Evolutionary conservation across 2,888 invertebrate species (phyloP), one percentile per base, ranked within the genome.

Genomic region (Drosophila acutilabella): DNA sequence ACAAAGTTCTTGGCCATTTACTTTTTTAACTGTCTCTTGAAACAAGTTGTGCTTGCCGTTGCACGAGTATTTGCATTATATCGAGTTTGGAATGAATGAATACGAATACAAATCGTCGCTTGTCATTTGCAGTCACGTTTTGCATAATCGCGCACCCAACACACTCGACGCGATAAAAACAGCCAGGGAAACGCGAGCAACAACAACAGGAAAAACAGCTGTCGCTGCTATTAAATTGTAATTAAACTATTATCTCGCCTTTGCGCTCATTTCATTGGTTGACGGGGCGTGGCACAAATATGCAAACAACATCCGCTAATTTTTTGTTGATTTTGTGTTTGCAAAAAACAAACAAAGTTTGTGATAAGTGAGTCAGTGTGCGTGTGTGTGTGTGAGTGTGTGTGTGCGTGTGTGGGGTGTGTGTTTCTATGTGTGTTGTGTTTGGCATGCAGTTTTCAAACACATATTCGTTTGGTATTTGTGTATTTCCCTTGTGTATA

Each of bases 191-290:
- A 68, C 71, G 79, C 79, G 62, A 56, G 36, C 38, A 30, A n/a
- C 54, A 41, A 42, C 59, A 58, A 14, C 54, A 38, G 16, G 36
- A 40, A 16, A 51, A 45, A 16, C 53, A 51, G 16, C 44, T 70
- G 69, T 72, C 68, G 64, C 56, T 59, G 74, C 71, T 66, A 83
- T 83, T 82, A 78, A 75, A 73, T 67, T 78, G 84, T 72, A 83
- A 83, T 85, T 87, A 81, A 81, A 79, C 81, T 77, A 86, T 84
- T 83, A 87, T 79, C 75, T 74, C 65, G 78, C 56, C 52, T 18
- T 36, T 60, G 51, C 44, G 38, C 62, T 44, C 56, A 53, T 41
- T 56, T 54, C 54, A 30, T n/a, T 26, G 42, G 41, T 26, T 40
- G 47, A 23, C 50, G 13, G 23, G 78, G 74, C 70, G 70, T 71